phyloP scores from a whole-genome alignment of 2,797 vertebrate genomes.

The Melopsittacus undulatus region DNA sequence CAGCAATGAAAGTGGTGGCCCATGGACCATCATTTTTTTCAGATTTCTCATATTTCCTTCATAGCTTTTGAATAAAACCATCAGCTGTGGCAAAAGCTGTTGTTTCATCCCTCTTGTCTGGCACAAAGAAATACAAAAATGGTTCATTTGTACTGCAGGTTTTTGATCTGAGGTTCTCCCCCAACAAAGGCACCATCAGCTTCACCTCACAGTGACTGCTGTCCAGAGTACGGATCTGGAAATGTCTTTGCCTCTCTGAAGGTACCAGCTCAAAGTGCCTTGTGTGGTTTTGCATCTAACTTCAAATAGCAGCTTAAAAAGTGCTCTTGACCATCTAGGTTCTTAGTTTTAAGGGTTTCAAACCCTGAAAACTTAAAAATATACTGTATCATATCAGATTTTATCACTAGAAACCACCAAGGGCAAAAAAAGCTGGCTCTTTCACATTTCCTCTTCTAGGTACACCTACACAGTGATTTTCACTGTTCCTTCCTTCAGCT shows the following conservation, averaged over 20 bases:
- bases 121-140: neutral
- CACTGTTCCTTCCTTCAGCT: neutral
- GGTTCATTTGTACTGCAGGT: neutral
- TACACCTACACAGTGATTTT: neutral
- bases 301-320: neutral
- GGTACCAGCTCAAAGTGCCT: neutral
- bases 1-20: neutral
- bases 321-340: neutral
- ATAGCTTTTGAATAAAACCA: neutral
- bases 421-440: neutral
- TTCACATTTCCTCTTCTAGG: neutral
- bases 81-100: neutral
- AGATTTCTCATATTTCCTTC: neutral
- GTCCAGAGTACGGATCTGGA: neutral
- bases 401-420: neutral
- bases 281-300: neutral
- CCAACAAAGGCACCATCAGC: neutral
- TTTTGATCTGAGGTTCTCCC: neutral
- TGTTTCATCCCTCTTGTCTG: neutral
- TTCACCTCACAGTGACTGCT: neutral
- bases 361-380: neutral
- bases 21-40: neutral
- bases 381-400: neutral
- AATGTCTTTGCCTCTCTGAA: neutral
- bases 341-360: neutral